Evolutionary conservation across 1,140 invertebrate species (phyloP).

Genomic region (Bombus ignitus): DNA sequence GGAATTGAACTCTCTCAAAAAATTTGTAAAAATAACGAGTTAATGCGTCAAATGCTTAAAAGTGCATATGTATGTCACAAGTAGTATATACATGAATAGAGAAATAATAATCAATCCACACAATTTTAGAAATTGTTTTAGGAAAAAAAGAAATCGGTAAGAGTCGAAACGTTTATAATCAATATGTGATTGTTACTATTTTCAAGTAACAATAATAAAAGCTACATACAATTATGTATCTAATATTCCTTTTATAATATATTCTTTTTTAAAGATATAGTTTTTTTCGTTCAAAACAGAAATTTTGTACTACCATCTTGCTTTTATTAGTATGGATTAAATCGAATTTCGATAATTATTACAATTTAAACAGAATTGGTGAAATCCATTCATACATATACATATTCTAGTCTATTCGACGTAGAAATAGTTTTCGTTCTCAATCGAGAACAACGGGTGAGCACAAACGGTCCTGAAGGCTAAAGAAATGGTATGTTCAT

Average conservation of each 20-base stretch:
- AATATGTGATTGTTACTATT: neutral
- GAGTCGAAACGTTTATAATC: conserved; percentile 10
- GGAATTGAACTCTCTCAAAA: neutral
- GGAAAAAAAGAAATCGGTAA: conserved; percentile 7
- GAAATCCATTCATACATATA: conserved; percentile 56
- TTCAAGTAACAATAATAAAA: conserved; percentile 36
- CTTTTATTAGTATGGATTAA: conserved; percentile 5
- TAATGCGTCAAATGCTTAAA: conserved; percentile 21
- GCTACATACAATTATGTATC: conserved; percentile 4
- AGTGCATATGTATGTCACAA: conserved; percentile 14
- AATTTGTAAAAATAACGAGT: conserved; percentile 36
- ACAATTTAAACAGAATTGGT: conserved; percentile 41
- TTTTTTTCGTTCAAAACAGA: neutral
- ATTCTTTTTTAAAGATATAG: neutral
- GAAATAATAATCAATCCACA: conserved; percentile 16
- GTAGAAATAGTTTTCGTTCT: conserved; percentile 42
- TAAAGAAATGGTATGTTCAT: conserved; percentile 28
- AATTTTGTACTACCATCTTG: conserved; percentile 36
- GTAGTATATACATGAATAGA: conserved; percentile 8
- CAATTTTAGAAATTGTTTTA: conserved; percentile 1
- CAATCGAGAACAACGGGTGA: conserved; percentile 1
- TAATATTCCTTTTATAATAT: conserved; percentile 26
- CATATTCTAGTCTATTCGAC: conserved; percentile 15
- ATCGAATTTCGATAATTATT: conserved; percentile 6
- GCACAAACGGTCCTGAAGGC: conserved; percentile 39